phyloP scores from a whole-genome alignment of 2,113 vertebrate genomes.

The Cromileptes altivelis region DNA sequence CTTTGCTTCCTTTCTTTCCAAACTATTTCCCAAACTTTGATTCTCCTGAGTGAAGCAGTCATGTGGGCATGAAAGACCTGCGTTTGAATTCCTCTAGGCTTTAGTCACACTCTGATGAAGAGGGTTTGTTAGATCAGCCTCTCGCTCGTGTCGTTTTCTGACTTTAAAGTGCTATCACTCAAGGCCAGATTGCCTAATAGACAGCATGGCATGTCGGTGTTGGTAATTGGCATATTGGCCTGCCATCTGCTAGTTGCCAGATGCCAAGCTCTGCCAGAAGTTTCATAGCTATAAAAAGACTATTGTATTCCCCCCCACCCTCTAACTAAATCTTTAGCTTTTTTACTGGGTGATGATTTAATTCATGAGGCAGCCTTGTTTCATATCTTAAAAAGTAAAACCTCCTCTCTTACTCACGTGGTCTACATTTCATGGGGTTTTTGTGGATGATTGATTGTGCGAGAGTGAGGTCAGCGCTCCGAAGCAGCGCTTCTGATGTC shows the following conservation, averaged over 20 bases:
- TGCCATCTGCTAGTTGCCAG: conserved; percentile 72
- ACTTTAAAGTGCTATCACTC: conserved; percentile 72
- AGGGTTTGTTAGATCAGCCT: conserved; percentile 69
- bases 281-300: conserved; percentile 54
- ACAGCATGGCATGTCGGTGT: conserved; percentile 56
- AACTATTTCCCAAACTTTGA: conserved; percentile 50
- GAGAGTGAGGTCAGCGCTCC: conserved; percentile 75
- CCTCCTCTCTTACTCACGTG: conserved; percentile 35
- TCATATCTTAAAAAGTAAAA: conserved; percentile 74
- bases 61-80: conserved; percentile 68
- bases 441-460: conserved; percentile 73
- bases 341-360: conserved; percentile 65
- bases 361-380: conserved; percentile 51
- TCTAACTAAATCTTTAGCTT: conserved; percentile 21
- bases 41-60: conserved; percentile 59
- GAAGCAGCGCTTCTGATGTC: conserved; percentile 75
- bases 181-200: conserved; percentile 68
- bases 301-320: conserved; percentile 36
- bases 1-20: conserved; percentile 43
- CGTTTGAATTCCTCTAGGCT: conserved; percentile 71
- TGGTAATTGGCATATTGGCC: conserved; percentile 70
- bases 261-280: conserved; percentile 64
- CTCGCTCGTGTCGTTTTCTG: conserved; percentile 60
- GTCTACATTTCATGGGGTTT: conserved; percentile 52
- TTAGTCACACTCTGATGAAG: conserved; percentile 76